Base-by-base conservation (phyloP, 2,113 vertebrate species). In the Chaenogobius annularis region DNA sequence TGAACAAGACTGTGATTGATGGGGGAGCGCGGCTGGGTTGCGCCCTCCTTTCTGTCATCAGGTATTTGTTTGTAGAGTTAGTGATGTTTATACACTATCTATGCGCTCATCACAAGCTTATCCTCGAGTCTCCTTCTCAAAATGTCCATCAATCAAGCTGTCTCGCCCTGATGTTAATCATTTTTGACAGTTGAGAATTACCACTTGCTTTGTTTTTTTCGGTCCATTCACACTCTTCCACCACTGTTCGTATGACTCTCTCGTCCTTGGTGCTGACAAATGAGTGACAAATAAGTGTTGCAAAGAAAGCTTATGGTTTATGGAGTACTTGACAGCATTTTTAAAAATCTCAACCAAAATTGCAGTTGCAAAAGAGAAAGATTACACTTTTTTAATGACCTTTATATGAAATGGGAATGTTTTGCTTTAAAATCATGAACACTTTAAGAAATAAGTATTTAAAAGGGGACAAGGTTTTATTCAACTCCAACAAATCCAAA, bases 1-100 rank as follows among this genome's bases (percentile, higher is more conserved):
- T 65, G 69, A 87, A 89, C 20, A 66, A 85, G 79, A 59, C 63
- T 68, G 81, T 88, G 89, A 88, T 85, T 80, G 85, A 90, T 88
- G 81, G 78, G 72, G 74, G 70, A 72, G 80, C 48, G 69, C 67
- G 67, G 54, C 63, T 59, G 65, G 72, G 87, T 85, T 75, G 47
- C 59, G 72, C 74, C 73, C 69, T 74, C 26, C 61, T 62, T 67
- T 83, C 84, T 11, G 86, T 89, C 81, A 88, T 62, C 68, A 77
- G 77, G 67, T 3, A 3, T 54, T 9, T n/a, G 19, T 54, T 54
- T n/a, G 50, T 8, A 50, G 50, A n/a, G 7, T n/a, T 54, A 40
- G 37, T 9, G 1, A 19, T 50, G 47, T 54, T n/a, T 20, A 10
- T 54, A 31, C 4, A 31, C 26, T 31, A 54, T n/a, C 19, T 54